Percentiles rank a stretch among this genome's conserved stretches.
Conservation (phyloP, 2,113 vertebrate species). For the Panthera uncia region DNA sequence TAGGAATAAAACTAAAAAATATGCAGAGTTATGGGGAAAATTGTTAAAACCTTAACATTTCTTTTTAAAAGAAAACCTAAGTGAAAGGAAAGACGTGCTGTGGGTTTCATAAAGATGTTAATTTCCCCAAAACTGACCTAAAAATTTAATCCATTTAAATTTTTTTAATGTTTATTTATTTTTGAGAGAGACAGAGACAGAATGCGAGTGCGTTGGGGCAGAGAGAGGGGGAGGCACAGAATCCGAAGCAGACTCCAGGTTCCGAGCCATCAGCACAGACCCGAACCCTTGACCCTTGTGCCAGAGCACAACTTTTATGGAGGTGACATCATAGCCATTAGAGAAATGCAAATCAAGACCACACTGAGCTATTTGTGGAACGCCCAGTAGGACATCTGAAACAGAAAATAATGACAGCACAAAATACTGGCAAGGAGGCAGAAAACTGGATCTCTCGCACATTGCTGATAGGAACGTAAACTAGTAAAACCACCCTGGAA, state of each 20-base stretch:
- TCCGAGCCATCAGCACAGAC: too few species aligned
- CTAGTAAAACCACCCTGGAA: rapidly evolving
- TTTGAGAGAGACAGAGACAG: too few species aligned
- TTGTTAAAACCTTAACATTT: not conserved
- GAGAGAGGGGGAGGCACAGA: too few species aligned
- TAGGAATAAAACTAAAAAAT: not conserved
- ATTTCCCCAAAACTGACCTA: not conserved
- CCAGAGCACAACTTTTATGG: not conserved
- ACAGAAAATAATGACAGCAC: not conserved
- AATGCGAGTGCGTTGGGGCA: too few species aligned
- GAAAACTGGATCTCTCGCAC: rapidly evolving
- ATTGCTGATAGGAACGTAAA: rapidly evolving
- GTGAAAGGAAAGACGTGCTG: not conserved
- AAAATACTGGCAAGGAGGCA: rapidly evolving
- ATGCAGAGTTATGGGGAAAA: not conserved
- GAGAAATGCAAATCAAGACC: not conserved
- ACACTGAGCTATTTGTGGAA: rapidly evolving
- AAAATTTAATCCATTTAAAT: not conserved
- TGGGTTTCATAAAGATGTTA: not conserved
- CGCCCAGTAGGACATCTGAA: rapidly evolving
- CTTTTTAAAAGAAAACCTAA: not conserved
- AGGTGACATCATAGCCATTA: rapidly evolving
- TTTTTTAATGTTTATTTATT: too few species aligned
- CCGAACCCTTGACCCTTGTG: too few species aligned
- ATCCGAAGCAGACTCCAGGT: too few species aligned